Evolutionary conservation across 1,140 invertebrate species (phyloP).

Genomic region (Cydia strobilella): DNA sequence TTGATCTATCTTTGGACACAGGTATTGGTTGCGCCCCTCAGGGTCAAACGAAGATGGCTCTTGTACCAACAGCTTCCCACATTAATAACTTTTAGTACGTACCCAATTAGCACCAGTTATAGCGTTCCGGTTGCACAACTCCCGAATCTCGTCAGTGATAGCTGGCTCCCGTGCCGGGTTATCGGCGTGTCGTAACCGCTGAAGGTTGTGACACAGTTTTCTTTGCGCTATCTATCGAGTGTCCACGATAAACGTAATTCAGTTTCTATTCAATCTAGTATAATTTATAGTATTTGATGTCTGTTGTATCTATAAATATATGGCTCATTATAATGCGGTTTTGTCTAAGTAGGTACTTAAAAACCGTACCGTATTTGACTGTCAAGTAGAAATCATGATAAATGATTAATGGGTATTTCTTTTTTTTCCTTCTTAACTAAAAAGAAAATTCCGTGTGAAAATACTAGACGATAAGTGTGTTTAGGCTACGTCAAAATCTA

Average conservation of each 20-base stretch:
- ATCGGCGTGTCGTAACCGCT: slow-evolving; percentile 64
- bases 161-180: slow-evolving; percentile 50
- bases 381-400: too few relatives aligned
- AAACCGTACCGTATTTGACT: too few relatives aligned
- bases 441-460: too few relatives aligned
- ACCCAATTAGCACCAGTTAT: slow-evolving; percentile 39
- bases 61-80: neutral
- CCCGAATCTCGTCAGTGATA: slow-evolving; percentile 63
- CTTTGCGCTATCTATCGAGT: slow-evolving; percentile 64
- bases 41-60: too few relatives aligned
- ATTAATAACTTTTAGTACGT: slow-evolving; percentile 30
- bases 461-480: too few relatives aligned
- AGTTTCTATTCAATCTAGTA: slow-evolving; percentile 20
- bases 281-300: neutral
- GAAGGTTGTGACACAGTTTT: slow-evolving; percentile 76
- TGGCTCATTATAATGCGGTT: too few relatives aligned
- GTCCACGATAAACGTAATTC: slow-evolving; percentile 38
- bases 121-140: slow-evolving; percentile 65
- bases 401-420: too few relatives aligned
- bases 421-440: too few relatives aligned
- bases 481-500: too few relatives aligned
- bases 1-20: too few relatives aligned
- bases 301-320: neutral
- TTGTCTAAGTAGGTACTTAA: too few relatives aligned
- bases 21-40: too few relatives aligned